Percentiles rank a stretch among this genome's conserved stretches.
phyloP scores from a whole-genome alignment of 37 sponge, comb jelly and placozoan species.

The Mnemiopsis leidyi region DNA sequence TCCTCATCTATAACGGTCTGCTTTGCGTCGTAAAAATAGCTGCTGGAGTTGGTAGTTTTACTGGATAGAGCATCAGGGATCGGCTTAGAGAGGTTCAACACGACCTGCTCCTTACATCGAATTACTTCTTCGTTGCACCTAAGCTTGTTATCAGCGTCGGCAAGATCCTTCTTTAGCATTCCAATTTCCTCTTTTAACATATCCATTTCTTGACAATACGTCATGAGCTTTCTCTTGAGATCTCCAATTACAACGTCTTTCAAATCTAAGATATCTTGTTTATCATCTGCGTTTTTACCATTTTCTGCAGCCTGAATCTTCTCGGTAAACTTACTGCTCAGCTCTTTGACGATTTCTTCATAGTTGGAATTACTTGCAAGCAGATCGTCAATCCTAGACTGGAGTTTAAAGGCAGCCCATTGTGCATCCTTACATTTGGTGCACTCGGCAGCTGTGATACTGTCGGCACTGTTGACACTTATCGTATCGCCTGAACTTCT shows the following conservation, averaged over 20 bases:
- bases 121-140: slow-evolving; percentile 56
- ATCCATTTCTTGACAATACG: slow-evolving; percentile 56
- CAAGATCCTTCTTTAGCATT: background rate
- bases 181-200: slow-evolving; percentile 46
- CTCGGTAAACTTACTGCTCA: slow-evolving; percentile 56
- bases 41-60: background rate
- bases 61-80: background rate
- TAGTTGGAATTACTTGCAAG: slow-evolving; percentile 13
- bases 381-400: slow-evolving; percentile 57
- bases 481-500: background rate
- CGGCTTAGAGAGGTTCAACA: slow-evolving; percentile 57
- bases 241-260: slow-evolving; percentile 56
- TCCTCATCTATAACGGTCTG: slow-evolving; percentile 23
- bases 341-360: slow-evolving; percentile 34
- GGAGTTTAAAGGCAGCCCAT: slow-evolving; percentile 57
- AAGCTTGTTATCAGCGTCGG: background rate
- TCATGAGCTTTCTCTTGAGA: slow-evolving; percentile 52
- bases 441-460: background rate
- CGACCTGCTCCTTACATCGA: slow-evolving; percentile 41
- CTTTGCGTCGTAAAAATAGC: slow-evolving; percentile 33
- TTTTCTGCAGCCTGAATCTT: slow-evolving; percentile 23
- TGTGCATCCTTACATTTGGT: slow-evolving; percentile 58
- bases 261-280: slow-evolving; percentile 3
- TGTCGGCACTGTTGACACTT: slow-evolving; percentile 35
- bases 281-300: background rate